Evolutionary conservation across 2,888 invertebrate species (phyloP), one percentile per base, ranked within the genome.

Genomic region (Congeria kusceri): DNA sequence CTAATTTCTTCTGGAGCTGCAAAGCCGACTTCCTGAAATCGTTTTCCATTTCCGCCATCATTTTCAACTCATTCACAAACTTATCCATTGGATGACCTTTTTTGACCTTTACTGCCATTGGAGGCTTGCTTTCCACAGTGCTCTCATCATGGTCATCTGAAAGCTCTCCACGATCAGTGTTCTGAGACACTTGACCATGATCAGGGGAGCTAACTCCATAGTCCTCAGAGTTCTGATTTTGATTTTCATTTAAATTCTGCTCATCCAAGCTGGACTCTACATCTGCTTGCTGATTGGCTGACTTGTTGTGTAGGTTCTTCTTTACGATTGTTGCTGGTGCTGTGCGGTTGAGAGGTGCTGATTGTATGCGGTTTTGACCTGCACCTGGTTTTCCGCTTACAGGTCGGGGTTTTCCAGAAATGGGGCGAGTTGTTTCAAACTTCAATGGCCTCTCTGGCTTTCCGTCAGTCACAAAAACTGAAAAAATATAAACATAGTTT

Each of bases 1-100:
- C 91, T 25, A 91, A 72, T 63, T 88, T 87, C 68, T 88, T 91
- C 81, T 91, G 91, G 32, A 91, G 75, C 20, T 80, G 68, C 29
- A 89, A 28, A 1, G 90, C 85, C 18, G 85, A 86, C 28, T 86
- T 88, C 62, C 84, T 85, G 70, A 91, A 91, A 27, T 89, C 85
- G 49, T 77, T 70, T 66, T 90, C 90, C 88, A 90, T 88, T 56
- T 88, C 79, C 44, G 77, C 80, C 88, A 90, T 84, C n/a, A 75
- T 49, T 61, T 84, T 80, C 63, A 89, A 73, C 59, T 91, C 91
- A 23, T 87, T 73, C 9, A 84, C 86, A 84, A 90, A 90, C 56
- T 88, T 83, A 58, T 90, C 88, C 47, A 91, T 84, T 59, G 84
- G 83, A 28, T 84, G 84, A 56, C 88, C 88, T 28, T 85, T 78